Percentiles rank a stretch among this genome's conserved stretches.
Conservation (phyloP, 2,888 invertebrate genomes). For the Agrochola litura region DNA sequence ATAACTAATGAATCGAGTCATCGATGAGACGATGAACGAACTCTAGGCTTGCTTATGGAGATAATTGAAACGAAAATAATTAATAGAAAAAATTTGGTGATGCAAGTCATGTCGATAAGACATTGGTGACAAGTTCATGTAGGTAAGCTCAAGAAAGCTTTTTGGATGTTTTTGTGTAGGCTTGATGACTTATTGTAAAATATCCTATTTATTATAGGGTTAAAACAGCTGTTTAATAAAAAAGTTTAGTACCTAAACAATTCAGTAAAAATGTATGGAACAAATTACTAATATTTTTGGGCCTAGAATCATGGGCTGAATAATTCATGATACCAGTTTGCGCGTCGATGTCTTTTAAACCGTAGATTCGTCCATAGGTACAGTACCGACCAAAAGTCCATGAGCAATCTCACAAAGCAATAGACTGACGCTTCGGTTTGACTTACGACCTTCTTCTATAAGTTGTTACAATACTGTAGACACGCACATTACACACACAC, state of each 20-base stretch:
- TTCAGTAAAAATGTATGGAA: background rate
- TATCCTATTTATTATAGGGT: too few relatives aligned
- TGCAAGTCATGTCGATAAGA: background rate
- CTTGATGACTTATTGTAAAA: background rate
- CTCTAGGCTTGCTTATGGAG: background rate
- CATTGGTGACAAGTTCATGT: background rate
- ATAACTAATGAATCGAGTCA: conserved; percentile 14
- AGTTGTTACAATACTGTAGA: too few relatives aligned
- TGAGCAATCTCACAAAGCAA: too few relatives aligned
- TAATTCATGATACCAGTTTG: background rate
- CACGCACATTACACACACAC: too few relatives aligned
- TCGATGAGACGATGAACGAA: background rate
- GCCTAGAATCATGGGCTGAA: background rate
- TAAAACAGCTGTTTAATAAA: background rate
- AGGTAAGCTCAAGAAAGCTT: background rate
- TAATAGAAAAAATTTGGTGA: background rate
- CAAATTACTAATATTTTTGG: background rate
- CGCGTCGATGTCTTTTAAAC: too few relatives aligned
- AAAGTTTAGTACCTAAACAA: background rate
- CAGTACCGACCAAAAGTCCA: too few relatives aligned
- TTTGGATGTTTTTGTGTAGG: background rate
- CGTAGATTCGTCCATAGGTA: background rate
- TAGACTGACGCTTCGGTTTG: too few relatives aligned
- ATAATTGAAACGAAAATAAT: background rate
- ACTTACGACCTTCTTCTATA: too few relatives aligned